Conservation (phyloP, 1,140 invertebrate genomes). For the Radopholus similis region DNA sequence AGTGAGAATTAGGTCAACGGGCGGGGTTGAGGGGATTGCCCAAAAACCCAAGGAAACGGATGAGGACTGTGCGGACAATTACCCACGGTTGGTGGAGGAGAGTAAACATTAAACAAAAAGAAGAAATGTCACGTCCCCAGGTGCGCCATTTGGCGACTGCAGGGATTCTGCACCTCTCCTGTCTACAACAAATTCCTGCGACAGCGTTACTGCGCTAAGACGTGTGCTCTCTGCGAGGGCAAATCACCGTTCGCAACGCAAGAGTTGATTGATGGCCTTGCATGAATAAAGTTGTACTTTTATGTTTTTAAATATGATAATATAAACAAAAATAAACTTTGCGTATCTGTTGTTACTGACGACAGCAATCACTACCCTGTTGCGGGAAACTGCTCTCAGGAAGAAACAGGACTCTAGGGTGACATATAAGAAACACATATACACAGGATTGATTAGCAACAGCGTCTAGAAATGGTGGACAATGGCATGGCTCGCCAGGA, state of each 20-base stretch:
- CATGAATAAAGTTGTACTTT: neutral
- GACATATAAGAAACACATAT: too few species aligned
- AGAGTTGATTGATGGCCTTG: neutral
- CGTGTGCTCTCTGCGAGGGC: neutral
- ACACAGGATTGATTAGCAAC: too few species aligned
- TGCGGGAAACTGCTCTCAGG: neutral
- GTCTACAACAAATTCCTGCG: neutral
- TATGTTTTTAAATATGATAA: neutral
- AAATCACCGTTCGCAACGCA: neutral
- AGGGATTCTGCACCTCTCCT: neutral
- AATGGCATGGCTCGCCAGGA: too few species aligned
- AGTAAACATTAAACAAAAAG: too few species aligned
- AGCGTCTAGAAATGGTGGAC: too few species aligned
- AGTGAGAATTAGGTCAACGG: too few species aligned
- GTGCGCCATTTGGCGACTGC: neutral
- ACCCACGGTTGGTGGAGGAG: too few species aligned
- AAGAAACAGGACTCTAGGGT: too few species aligned
- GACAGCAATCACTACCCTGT: neutral
- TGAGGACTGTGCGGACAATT: too few species aligned
- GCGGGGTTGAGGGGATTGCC: neutral
- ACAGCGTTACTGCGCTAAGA: neutral
- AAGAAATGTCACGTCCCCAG: too few species aligned
- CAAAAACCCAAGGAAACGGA: too few species aligned
- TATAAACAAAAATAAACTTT: neutral
- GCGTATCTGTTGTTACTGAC: neutral